phyloP scores from a whole-genome alignment of 2,888 invertebrate species.

The Sarcophaga rosellei region DNA sequence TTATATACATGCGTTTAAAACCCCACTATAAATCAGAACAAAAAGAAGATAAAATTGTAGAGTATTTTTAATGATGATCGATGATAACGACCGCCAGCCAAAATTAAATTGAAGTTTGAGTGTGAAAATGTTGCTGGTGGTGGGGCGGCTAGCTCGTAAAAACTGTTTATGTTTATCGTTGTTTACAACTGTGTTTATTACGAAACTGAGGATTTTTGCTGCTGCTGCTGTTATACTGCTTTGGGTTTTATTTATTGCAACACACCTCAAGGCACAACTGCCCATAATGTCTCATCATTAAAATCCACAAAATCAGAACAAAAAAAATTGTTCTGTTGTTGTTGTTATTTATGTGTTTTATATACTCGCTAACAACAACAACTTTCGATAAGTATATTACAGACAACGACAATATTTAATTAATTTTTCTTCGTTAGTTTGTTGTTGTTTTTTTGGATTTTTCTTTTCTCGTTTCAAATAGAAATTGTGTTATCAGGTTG shows the following conservation, averaged over 20 bases:
- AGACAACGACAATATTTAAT: neutral
- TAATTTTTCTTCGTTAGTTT: neutral
- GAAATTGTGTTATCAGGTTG: conserved; percentile 37
- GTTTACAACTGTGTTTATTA: conserved; percentile 10
- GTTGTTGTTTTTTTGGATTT: neutral
- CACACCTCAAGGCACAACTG: conserved; percentile 23
- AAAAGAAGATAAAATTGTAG: neutral
- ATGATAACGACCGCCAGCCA: neutral
- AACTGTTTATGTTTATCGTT: neutral
- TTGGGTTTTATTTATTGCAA: conserved; percentile 40
- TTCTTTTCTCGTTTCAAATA: neutral
- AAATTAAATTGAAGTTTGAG: neutral
- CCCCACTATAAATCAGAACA: neutral
- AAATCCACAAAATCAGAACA: neutral
- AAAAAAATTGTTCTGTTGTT: conserved; percentile 35
- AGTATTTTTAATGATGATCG: conserved; percentile 36
- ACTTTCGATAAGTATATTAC: neutral
- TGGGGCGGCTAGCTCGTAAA: neutral
- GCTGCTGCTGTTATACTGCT: neutral
- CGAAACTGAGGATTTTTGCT: neutral
- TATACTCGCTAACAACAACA: neutral
- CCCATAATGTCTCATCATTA: conserved; percentile 36
- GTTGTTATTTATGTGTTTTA: conserved; percentile 8
- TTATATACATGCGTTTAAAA: no score
- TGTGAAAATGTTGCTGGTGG: neutral